Evolutionary conservation across 2,797 vertebrate species (phyloP).

Genomic region (Kryptopterus vitreolus): DNA sequence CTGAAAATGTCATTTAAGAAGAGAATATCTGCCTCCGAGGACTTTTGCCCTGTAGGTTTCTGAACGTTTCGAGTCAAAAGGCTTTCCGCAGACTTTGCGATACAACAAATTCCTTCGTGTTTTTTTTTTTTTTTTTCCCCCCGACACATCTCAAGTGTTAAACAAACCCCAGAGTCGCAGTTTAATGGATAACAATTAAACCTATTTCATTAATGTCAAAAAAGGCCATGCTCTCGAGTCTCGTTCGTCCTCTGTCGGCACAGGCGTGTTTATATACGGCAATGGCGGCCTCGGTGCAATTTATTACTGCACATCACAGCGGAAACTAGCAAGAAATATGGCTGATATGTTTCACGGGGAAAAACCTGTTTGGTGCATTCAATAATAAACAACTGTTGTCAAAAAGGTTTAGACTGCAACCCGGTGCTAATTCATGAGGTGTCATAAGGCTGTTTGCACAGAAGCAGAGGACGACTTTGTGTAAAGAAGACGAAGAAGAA

Average conservation of each 20-base stretch:
- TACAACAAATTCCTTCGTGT: slow-evolving; percentile 34
- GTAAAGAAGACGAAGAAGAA: neutral
- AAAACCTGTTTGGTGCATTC: slow-evolving; percentile 37
- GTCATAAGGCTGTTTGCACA: slow-evolving; percentile 20
- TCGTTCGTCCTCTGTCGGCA: neutral
- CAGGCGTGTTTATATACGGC: slow-evolving; percentile 26
- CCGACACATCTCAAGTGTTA: slow-evolving; percentile 31
- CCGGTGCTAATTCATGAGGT: slow-evolving; percentile 31
- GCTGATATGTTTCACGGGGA: slow-evolving; percentile 18
- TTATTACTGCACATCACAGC: slow-evolving; percentile 32
- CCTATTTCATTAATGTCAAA: slow-evolving; percentile 32
- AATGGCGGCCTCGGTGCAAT: slow-evolving; percentile 17
- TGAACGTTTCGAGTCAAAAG: slow-evolving; percentile 40
- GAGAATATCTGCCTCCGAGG: slow-evolving; percentile 27
- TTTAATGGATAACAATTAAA: slow-evolving; percentile 33
- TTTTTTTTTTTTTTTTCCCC: slow-evolving; percentile 11
- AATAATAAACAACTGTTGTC: slow-evolving; percentile 20
- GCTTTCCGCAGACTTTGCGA: slow-evolving; percentile 45
- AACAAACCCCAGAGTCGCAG: slow-evolving; percentile 41
- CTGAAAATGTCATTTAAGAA: slow-evolving; percentile 52
- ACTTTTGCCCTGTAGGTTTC: slow-evolving; percentile 33
- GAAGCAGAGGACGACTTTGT: slow-evolving; percentile 6
- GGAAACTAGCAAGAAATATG: slow-evolving; percentile 31
- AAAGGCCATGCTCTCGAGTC: slow-evolving; percentile 21
- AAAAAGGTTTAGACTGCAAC: slow-evolving; percentile 31